phyloP scores from a whole-genome alignment of 2,113 vertebrate species.

The cattle (Bos taurus) region ARS-UCD2.0 NC_037343.1:28857001-28857500 shows the following conservation, averaged over 20 bases:
- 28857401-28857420: neutral
- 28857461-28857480: neutral
- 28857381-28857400: neutral
- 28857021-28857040: neutral
- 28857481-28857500: neutral
- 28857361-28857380: neutral
- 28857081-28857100: neutral
- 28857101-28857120: neutral
- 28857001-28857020: neutral
- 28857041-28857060: neutral
- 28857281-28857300: neutral
- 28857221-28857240: constrained; percentile 1
- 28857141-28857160: neutral
- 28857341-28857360: neutral
- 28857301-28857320: constrained; percentile 13
- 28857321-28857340: constrained; percentile 44
- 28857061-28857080: neutral
- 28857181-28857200: neutral
- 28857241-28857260: constrained; percentile 13
- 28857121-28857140: neutral
- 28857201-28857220: neutral
- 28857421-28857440: neutral
- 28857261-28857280: constrained; percentile 12
- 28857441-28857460: neutral
- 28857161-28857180: neutral